Conservation (phyloP, 1,140 invertebrate species). For the Brachionus plicatilis region DNA sequence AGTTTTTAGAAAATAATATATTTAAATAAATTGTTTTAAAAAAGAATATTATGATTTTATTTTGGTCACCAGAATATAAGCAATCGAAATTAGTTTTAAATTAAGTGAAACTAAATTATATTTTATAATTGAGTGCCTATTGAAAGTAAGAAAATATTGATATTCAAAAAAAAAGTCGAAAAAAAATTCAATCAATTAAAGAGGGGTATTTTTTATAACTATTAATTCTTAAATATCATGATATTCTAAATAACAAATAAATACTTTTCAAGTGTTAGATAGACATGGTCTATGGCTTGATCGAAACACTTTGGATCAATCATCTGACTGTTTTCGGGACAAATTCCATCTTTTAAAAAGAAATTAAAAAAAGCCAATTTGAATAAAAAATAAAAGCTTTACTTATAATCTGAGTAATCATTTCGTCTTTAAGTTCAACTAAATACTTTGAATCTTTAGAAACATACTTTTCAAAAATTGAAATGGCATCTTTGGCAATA, state of each 20-base stretch:
- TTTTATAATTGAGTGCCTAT: too few relatives aligned
- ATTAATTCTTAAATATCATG: too few relatives aligned
- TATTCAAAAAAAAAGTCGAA: not conserved
- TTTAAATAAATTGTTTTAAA: too few relatives aligned
- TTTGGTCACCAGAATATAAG: too few relatives aligned
- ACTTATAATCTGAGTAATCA: not conserved
- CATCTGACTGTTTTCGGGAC: not conserved
- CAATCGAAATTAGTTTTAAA: too few relatives aligned
- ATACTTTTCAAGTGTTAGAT: not conserved
- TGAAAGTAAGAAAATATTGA: too few relatives aligned
- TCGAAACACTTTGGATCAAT: not conserved
- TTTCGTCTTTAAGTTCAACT: not conserved
- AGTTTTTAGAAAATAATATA: too few relatives aligned
- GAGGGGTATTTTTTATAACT: too few relatives aligned
- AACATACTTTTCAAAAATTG: conserved; percentile 22
- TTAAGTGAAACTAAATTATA: too few relatives aligned
- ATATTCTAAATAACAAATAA: not conserved
- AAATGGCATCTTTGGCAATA: not conserved
- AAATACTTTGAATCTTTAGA: conserved; percentile 3
- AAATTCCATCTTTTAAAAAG: not conserved
- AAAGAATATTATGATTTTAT: too few relatives aligned
- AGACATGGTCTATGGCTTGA: not conserved
- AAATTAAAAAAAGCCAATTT: not conserved
- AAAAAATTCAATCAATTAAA: not conserved
- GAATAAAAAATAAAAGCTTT: not conserved